Evolutionary conservation across 2,888 invertebrate species (phyloP).

Genomic region (Caprella mutica): DNA sequence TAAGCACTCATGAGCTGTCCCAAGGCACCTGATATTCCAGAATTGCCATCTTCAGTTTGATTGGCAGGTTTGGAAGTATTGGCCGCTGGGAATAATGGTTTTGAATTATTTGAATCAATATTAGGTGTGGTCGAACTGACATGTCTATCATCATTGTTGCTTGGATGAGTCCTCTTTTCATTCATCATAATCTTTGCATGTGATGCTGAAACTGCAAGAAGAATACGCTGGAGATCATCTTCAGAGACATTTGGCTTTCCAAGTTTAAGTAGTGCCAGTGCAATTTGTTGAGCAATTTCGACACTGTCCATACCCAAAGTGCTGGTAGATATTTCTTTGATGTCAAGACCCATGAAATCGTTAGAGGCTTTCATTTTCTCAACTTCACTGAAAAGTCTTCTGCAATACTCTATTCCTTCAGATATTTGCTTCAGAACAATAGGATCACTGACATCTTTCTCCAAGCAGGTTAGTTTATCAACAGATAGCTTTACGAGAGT

Average conservation of each 20-base stretch:
- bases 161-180: constrained; percentile 3
- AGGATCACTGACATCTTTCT: too few species aligned
- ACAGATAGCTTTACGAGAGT: constrained; percentile 72
- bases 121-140: too few species aligned
- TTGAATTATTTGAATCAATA: too few species aligned
- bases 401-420: too few species aligned
- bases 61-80: background rate
- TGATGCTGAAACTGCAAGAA: constrained; percentile 64
- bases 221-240: constrained; percentile 62
- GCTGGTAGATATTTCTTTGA: constrained; percentile 38
- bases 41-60: background rate
- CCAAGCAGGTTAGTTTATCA: constrained; percentile 71
- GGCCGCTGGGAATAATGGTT: too few species aligned
- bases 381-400: too few species aligned
- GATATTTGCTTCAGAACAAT: too few species aligned
- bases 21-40: constrained; percentile 23
- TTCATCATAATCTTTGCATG: constrained; percentile 47
- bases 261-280: constrained; percentile 62
- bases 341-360: constrained; percentile 17
- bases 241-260: constrained; percentile 70
- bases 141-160: too few species aligned
- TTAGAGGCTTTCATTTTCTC: constrained; percentile 46
- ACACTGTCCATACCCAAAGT: constrained; percentile 53
- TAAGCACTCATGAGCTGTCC: constrained; percentile 36
- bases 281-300: constrained; percentile 68